Percentiles rank a stretch among this genome's conserved stretches.
Evolutionary conservation across 2,113 vertebrate genomes (phyloP).

Genomic region (Rhipidura dahli): DNA sequence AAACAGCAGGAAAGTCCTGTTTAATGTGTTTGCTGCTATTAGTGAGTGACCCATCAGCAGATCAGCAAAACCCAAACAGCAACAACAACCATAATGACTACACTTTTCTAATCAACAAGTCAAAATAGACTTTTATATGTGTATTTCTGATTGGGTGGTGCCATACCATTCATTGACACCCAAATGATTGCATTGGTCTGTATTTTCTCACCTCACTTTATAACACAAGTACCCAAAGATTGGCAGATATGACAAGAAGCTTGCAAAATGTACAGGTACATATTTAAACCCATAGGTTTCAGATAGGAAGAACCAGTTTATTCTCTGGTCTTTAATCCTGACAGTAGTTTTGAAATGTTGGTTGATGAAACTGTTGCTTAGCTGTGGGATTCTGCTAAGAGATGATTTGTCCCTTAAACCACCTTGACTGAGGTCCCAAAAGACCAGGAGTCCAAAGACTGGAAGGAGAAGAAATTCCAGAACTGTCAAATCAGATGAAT

Average conservation of each 20-base stretch:
- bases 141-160: background rate
- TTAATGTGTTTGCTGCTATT: background rate
- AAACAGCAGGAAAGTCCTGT: background rate
- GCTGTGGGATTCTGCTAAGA: background rate
- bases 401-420: background rate
- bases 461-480: background rate
- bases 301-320: background rate
- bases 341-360: background rate
- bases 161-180: background rate
- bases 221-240: background rate
- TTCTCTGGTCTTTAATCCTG: background rate
- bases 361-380: background rate
- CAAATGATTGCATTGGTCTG: background rate
- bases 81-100: background rate
- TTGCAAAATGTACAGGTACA: background rate
- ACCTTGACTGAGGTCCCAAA: background rate
- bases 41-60: background rate
- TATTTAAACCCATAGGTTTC: background rate
- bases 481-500: background rate
- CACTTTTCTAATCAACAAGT: background rate
- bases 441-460: background rate
- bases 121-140: background rate
- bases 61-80: background rate
- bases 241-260: background rate
- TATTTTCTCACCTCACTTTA: background rate